Evolutionary conservation across 2,797 vertebrate species (phyloP).

Genomic region (Trichosurus vulpecula): DNA sequence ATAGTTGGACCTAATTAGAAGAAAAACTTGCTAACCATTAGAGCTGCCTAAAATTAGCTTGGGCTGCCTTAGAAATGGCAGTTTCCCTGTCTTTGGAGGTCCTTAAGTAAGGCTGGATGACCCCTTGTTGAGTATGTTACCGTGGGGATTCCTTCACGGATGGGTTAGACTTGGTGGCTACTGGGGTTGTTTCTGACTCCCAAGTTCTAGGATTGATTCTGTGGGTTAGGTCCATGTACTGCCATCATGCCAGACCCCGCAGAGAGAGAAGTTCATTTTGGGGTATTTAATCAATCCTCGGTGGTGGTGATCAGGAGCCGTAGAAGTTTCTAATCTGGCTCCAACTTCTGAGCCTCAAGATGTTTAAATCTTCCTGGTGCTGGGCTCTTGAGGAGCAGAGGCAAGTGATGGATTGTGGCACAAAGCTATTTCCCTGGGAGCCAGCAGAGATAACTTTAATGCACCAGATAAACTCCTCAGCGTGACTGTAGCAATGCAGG

Average conservation of each 20-base stretch:
- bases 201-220: not conserved
- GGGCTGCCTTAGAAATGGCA: not conserved
- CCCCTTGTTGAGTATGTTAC: not conserved
- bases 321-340: not conserved
- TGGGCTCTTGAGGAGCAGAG: not conserved
- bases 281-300: rapidly evolving
- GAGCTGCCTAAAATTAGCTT: not conserved
- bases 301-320: not conserved
- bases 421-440: slow-evolving; percentile 30
- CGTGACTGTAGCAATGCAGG: not conserved
- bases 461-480: not conserved
- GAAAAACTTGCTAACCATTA: not conserved
- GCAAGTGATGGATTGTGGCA: slow-evolving; percentile 14
- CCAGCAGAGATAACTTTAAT: slow-evolving; percentile 36
- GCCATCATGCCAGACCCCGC: rapidly evolving
- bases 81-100: not conserved
- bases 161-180: not conserved
- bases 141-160: not conserved
- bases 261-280: rapidly evolving
- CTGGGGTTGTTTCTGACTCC: not conserved
- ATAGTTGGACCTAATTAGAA: not conserved
- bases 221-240: not conserved
- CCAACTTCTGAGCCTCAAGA: not conserved
- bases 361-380: not conserved
- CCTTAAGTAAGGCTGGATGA: not conserved